A percentile compares a stretch with the other conserved stretches of the same genome.
Evolutionary conservation across 2,888 invertebrate genomes (phyloP).

Genomic region (Acholoe squamosa): DNA sequence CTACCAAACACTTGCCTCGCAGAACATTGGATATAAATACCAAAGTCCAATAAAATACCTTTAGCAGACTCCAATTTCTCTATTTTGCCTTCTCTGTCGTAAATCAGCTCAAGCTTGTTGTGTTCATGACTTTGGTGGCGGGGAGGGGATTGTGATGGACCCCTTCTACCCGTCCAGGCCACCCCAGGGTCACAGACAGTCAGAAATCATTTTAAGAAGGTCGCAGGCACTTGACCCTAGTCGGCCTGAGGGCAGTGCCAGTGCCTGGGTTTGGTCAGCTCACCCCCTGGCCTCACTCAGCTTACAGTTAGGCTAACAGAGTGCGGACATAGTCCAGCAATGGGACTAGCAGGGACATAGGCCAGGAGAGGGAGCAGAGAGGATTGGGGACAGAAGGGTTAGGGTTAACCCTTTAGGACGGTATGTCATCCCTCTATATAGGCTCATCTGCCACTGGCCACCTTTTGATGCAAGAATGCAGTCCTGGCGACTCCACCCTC

Average conservation of each 20-base stretch:
- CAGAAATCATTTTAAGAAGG: constrained; percentile 57
- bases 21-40: constrained; percentile 42
- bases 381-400: not conserved
- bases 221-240: not conserved
- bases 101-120: constrained; percentile 43
- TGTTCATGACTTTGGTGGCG: constrained; percentile 7
- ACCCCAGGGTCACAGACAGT: constrained; percentile 33
- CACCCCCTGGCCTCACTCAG: constrained; percentile 6
- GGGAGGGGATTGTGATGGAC: constrained; percentile 32
- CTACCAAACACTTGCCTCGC: constrained; percentile 15
- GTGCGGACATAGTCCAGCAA: not conserved
- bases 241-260: not conserved
- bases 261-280: constrained; percentile 28
- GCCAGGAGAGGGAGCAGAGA: no score
- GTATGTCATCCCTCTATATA: no score
- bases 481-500: no score
- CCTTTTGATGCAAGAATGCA: no score
- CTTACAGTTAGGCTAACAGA: constrained; percentile 13
- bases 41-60: constrained; percentile 48
- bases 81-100: not conserved
- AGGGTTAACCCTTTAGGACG: not conserved
- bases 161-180: not conserved
- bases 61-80: not conserved
- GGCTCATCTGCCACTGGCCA: no score
- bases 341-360: no score